Evolutionary conservation across 2,113 vertebrate species (phyloP).

Genomic region (Zapornia atra): DNA sequence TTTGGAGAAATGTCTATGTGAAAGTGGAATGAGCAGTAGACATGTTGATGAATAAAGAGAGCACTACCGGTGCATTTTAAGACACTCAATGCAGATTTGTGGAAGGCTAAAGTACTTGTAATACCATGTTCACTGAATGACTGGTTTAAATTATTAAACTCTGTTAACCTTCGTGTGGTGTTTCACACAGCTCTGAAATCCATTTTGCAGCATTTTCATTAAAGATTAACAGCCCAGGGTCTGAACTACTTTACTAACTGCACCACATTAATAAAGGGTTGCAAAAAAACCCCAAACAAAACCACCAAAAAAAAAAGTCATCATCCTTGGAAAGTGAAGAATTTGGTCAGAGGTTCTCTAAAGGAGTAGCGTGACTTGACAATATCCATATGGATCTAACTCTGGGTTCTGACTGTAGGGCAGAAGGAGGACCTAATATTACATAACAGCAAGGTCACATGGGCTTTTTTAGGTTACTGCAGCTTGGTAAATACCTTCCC

Average conservation of each 20-base stretch:
- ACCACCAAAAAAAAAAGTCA: not conserved
- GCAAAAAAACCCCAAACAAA: not conserved
- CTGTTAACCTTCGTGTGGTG: not conserved
- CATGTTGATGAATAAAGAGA: not conserved
- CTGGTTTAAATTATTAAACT: not conserved
- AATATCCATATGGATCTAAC: not conserved
- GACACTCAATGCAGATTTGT: not conserved
- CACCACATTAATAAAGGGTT: not conserved
- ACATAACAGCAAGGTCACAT: accelerated
- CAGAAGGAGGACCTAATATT: not conserved
- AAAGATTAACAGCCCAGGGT: not conserved
- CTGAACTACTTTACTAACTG: not conserved
- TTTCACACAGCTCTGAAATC: not conserved
- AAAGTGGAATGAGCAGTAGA: not conserved
- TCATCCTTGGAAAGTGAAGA: not conserved
- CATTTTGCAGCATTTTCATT: not conserved
- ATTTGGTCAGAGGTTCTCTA: not conserved
- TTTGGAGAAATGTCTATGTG: not conserved
- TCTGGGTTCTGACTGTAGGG: not conserved
- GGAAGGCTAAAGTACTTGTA: not conserved
- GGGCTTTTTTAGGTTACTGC: not conserved
- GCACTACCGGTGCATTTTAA: not conserved
- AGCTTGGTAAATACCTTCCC: not conserved
- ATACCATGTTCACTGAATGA: not conserved
- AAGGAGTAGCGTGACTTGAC: not conserved